Evolutionary conservation across 1,140 invertebrate genomes (phyloP), one percentile per base, ranked within the genome.

Genomic region (Drosophila sechellia): DNA sequence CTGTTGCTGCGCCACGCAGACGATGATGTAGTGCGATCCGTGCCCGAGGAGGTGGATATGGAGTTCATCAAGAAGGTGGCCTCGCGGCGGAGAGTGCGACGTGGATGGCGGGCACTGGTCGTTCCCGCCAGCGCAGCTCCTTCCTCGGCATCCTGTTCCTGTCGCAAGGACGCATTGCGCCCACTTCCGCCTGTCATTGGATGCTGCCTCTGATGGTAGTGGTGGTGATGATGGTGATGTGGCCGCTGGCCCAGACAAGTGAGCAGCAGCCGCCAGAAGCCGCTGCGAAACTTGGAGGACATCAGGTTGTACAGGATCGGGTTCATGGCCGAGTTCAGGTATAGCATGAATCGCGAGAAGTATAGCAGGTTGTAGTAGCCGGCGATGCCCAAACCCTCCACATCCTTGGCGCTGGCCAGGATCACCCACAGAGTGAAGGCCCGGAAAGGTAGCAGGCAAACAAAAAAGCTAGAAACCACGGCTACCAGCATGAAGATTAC

Each of bases 301-400:
- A 97, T 97, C 13, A 97, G 93, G 90, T 97, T 97, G 92, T 98
- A 98, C 8, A 98, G 93, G 74, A 98, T 97, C 1, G 97, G 97
- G 93, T 98, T 98, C 60, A 98, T 95, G 11, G 97, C 96, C 8
- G 97, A 97, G 90, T 98, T 98, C 12, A 98, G 94, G 92, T 98
- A 97, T 15, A 97, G 92, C 96, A 98, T 96, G 27, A 97, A 94
- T 35, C 97, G 94, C 78, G 95, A 96, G 92, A 98, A 96, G 91
- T 97, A 98, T 17, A 98, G 93, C 27, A 98, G 93, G 86, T 95
- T 96, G 92, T 97, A 98, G 93, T 97, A 98, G n/a, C 94, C 94
- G 58, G 97, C 96, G 74, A 97, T 93, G 46, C 96, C 97, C 75
- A 97, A 81, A 6, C 91, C 77, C 22, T 94, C 72, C 25, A 96